Evolutionary conservation across 2,797 vertebrate species (phyloP), one percentile per base, ranked within the genome.

Genomic region (Diplodus puntazzo): DNA sequence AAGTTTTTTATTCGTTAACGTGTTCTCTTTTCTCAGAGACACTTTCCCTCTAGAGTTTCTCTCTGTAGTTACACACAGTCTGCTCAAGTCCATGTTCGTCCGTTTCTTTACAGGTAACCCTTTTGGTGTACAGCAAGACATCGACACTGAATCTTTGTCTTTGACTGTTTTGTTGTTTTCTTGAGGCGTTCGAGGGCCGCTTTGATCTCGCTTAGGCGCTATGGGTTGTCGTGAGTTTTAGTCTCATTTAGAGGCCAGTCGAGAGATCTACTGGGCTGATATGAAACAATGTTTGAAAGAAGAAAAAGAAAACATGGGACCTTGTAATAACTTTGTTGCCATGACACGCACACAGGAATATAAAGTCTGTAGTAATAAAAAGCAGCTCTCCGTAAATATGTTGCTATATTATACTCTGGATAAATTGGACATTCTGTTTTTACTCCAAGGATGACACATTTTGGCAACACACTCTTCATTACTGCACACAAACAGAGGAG

Each of bases 21-120:
- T 88, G 87, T 92, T 88, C 88, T 91, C 82, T 93, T 91, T 87
- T 90, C 85, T 81, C 42, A 88, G 85, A 90, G 82, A 90, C 74
- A 54, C 68, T 85, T 82, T 81, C 79, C 72, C 75, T 69, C 83
- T n/a, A 65, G 43, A 74, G 77, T 85, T 77, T 49, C 88, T 82
- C 82, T 82, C 82, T 63, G 79, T 63, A 64, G 46, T 75, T 79
- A 76, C 83, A 82, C 84, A 76, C 84, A 78, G 78, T 86, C 81
- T 89, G 84, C 80, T 91, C 55, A 45, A 80, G 79, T 89, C 81
- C 69, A 63, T 23, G 25, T 91, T 83, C 68, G 65, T 84, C 84
- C 68, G 27, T 78, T 59, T 72, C 57, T 75, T 84, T 79, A 78
- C 83, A 75, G 67, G 71, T 57, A 86, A 88, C 85, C 82, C 81